These are phyloP conservation scores for Chrysolina oricalcia DNA, from an alignment of 2,888 invertebrate genomes.

Conservation along the genomic window DNA sequence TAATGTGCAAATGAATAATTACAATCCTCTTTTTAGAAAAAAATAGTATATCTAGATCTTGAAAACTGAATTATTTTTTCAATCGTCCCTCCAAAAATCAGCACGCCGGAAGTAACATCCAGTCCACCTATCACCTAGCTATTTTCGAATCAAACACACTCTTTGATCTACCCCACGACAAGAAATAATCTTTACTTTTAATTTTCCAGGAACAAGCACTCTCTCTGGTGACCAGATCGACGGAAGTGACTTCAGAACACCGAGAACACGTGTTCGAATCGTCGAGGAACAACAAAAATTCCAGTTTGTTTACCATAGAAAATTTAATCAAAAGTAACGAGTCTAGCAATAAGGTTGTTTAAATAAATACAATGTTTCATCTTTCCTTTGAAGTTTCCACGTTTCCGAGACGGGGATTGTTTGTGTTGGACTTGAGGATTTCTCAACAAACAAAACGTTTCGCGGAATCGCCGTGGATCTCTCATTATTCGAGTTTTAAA, in stretches of 20 bases:
- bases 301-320: constrained; percentile 71
- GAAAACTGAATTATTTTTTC: too few species aligned
- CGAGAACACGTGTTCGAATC: constrained; percentile 52
- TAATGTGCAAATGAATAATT: too few species aligned
- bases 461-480: constrained; percentile 2
- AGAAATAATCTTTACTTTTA: constrained; percentile 38
- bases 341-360: constrained; percentile 64
- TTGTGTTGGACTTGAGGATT: constrained; percentile 61
- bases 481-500: constrained; percentile 23
- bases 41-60: too few species aligned
- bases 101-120: too few species aligned
- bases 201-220: constrained; percentile 66
- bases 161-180: neutral
- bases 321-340: constrained; percentile 70
- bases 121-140: neutral
- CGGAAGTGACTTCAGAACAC: constrained; percentile 46
- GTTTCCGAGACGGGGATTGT: constrained; percentile 65
- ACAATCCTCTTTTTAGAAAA: too few species aligned
- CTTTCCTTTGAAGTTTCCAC: constrained; percentile 64
- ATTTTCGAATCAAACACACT: neutral
- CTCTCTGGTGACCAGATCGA: constrained; percentile 61
- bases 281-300: constrained; percentile 67
- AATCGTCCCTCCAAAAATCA: too few species aligned
- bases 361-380: constrained; percentile 64
- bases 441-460: constrained; percentile 53